Percentiles rank a stretch among this genome's conserved stretches.
Conservation (phyloP, 2,113 vertebrate species). For the Cheilinus undulatus region DNA sequence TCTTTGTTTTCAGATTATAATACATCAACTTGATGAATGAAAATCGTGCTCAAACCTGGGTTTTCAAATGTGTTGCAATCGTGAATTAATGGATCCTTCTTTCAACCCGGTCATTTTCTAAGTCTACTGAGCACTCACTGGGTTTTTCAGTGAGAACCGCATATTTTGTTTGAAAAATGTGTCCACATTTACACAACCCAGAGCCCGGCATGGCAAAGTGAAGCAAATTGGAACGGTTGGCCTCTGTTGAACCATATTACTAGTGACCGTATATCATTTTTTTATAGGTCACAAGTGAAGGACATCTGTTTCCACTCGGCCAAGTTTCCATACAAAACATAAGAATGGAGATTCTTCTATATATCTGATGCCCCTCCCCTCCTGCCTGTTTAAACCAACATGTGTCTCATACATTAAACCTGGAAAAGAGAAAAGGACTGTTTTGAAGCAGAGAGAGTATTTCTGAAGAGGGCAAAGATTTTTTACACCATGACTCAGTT, state of each 20-base stretch:
- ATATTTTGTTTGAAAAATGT: constrained; percentile 91
- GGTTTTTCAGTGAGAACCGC: constrained; percentile 69
- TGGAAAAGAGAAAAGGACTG: constrained; percentile 22
- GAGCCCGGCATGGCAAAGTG: constrained; percentile 91
- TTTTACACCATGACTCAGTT: constrained; percentile 69
- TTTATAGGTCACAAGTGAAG: constrained; percentile 92
- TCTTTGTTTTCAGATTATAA: constrained; percentile 36
- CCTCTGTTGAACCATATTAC: constrained; percentile 92
- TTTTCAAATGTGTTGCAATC: constrained; percentile 80
- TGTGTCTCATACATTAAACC: constrained; percentile 66
- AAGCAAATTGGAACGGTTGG: constrained; percentile 96
- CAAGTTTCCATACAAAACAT: constrained; percentile 91
- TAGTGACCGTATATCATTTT: constrained; percentile 94
- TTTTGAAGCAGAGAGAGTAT: constrained; percentile 8
- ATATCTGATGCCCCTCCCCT: constrained; percentile 59
- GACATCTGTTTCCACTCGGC: constrained; percentile 98
- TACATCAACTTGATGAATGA: constrained; percentile 51
- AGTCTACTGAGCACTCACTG: constrained; percentile 31
- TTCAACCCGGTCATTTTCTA: constrained; percentile 54
- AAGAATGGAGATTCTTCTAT: constrained; percentile 86
- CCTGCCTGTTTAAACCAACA: constrained; percentile 60
- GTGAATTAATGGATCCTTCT: constrained; percentile 82
- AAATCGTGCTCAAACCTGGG: constrained; percentile 61
- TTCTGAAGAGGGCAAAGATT: constrained; percentile 29
- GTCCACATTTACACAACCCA: constrained; percentile 93